Conservation (phyloP, 2,113 vertebrate genomes). For the Cynoglossus semilaevis region DNA sequence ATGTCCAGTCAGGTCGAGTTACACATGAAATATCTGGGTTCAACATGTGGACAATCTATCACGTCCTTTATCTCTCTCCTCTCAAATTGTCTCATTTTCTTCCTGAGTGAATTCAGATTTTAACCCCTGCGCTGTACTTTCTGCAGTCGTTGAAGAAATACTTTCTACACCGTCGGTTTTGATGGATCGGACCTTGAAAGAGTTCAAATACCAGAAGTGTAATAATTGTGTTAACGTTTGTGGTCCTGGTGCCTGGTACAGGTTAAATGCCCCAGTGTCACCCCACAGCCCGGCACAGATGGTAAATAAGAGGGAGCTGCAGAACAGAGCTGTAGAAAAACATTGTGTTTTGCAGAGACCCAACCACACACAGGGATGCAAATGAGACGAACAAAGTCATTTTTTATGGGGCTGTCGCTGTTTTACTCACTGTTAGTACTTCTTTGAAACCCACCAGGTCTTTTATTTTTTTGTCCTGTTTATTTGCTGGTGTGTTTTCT, state of each 20-base stretch:
- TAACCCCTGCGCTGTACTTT: conserved; percentile 1
- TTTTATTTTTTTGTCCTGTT: conserved; percentile 29
- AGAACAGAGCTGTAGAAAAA: conserved; percentile 8
- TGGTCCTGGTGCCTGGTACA: conserved; percentile 11
- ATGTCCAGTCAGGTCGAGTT: conserved; percentile 63
- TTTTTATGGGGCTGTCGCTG: conserved; percentile 10
- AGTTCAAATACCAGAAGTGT: conserved; percentile 3
- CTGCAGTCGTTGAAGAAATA: not conserved
- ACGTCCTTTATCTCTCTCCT: conserved; percentile 45
- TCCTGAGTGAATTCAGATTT: conserved; percentile 14
- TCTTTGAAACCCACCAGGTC: conserved; percentile 19
- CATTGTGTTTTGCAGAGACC: conserved; percentile 1
- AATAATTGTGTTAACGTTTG: not conserved
- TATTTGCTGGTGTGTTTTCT: conserved; percentile 58
- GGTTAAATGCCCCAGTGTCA: conserved; percentile 6
- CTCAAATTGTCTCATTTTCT: conserved; percentile 24
- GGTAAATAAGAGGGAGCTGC: conserved; percentile 10
- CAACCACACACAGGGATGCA: conserved; percentile 10
- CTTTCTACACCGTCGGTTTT: not conserved
- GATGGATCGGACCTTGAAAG: not conserved
- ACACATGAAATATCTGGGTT: conserved; percentile 52
- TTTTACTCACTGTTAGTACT: conserved; percentile 30
- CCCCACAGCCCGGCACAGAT: conserved; percentile 3
- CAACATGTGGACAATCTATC: conserved; percentile 69
- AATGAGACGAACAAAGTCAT: conserved; percentile 1